Evolutionary conservation across 2,113 vertebrate species (phyloP).

Genomic region (Psittacara wagleri): DNA sequence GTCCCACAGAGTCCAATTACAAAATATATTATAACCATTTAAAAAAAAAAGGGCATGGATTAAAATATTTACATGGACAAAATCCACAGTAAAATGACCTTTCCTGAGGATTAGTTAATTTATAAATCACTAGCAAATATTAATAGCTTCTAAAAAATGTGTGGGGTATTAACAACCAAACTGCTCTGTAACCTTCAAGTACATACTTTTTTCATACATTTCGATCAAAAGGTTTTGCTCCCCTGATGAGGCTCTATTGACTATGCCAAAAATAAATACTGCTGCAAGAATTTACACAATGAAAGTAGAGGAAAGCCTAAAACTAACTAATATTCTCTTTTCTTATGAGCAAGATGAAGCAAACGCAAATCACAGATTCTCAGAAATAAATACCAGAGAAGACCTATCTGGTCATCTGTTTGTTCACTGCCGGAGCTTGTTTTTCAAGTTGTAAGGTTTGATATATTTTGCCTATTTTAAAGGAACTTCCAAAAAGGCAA

Average conservation of each 20-base stretch:
- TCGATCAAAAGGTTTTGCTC: background rate
- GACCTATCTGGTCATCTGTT: background rate
- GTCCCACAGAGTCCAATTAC: background rate
- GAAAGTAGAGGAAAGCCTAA: background rate
- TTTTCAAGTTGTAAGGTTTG: background rate
- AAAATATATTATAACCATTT: background rate
- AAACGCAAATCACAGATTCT: background rate
- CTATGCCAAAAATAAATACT: background rate
- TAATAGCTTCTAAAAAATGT: background rate
- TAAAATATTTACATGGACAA: background rate
- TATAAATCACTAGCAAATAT: background rate
- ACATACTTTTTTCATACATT: background rate
- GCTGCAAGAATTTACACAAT: background rate
- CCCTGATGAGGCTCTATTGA: background rate
- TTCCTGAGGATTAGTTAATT: background rate
- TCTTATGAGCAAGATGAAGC: background rate
- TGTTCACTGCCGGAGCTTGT: background rate
- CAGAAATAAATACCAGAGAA: background rate
- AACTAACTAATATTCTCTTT: background rate
- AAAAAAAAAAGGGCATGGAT: background rate
- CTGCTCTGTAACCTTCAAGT: background rate
- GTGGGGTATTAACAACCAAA: background rate
- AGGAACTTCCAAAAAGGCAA: background rate
- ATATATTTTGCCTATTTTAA: background rate
- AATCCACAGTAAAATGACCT: background rate